Conservation (phyloP, 2,797 vertebrate genomes). For the Cirrhinus mrigala region DNA sequence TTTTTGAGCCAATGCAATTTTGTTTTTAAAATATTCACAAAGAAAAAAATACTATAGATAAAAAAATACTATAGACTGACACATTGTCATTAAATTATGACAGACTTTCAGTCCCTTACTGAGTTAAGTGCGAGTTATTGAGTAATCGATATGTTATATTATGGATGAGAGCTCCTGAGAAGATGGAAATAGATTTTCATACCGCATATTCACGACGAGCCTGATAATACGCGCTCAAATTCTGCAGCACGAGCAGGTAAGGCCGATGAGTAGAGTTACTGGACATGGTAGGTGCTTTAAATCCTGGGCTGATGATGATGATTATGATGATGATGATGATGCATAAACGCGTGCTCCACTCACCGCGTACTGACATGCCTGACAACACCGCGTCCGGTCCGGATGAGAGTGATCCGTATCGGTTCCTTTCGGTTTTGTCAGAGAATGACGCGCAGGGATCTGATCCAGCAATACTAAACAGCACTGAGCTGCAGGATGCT, state of each 20-base stretch:
- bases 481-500: too few species aligned
- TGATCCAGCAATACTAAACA: neutral
- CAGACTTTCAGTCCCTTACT: neutral
- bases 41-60: neutral
- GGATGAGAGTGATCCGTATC: neutral
- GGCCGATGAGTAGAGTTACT: neutral
- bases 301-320: neutral
- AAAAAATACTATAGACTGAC: neutral
- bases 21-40: neutral
- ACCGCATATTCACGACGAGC: neutral
- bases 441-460: neutral
- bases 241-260: slow-evolving; percentile 1
- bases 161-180: neutral
- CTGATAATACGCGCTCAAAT: neutral
- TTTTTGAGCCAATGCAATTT: neutral
- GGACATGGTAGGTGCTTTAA: neutral
- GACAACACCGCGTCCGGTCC: neutral
- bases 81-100: neutral
- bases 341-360: slow-evolving; percentile 4
- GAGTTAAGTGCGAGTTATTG: neutral
- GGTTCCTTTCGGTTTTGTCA: neutral
- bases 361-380: slow-evolving; percentile 15
- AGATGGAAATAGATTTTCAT: neutral
- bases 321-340: neutral
- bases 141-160: neutral